Evolutionary conservation across 2,113 vertebrate genomes (phyloP).

Genomic region (Lycocorax pyrrhopterus): DNA sequence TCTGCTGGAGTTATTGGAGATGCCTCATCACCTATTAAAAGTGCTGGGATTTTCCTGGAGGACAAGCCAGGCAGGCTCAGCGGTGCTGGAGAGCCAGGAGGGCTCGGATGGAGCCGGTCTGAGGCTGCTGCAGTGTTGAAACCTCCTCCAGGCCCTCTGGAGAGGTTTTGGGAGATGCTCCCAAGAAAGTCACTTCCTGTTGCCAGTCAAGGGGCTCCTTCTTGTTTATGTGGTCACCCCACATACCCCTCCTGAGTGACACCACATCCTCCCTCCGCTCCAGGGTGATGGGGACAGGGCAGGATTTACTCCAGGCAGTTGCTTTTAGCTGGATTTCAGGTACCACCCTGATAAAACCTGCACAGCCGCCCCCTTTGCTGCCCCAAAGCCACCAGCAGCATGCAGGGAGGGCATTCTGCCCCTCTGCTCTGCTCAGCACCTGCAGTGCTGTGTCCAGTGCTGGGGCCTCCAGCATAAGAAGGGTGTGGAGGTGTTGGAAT

Average conservation of each 20-base stretch:
- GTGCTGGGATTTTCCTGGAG: conserved; percentile 50
- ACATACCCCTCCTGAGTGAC: not conserved
- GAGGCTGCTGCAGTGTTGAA: not conserved
- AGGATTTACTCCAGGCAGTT: not conserved
- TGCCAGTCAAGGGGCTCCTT: not conserved
- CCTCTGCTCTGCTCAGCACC: not conserved
- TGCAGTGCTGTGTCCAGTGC: not conserved
- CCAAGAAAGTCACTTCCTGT: too few species aligned
- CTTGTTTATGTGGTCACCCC: not conserved
- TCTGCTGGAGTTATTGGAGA: conserved; percentile 72
- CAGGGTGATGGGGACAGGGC: not conserved
- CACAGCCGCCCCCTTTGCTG: accelerated
- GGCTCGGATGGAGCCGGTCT: not conserved
- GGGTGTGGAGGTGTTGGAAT: not conserved
- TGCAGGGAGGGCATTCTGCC: not conserved
- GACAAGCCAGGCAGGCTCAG: conserved; percentile 34
- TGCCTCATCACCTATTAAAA: conserved; percentile 61
- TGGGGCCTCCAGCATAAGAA: not conserved
- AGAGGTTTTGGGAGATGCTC: not conserved
- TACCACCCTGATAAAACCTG: not conserved
- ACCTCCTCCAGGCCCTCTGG: not conserved
- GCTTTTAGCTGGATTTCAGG: not conserved
- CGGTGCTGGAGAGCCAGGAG: conserved; percentile 26
- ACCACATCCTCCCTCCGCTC: not conserved
- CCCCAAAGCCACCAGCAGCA: not conserved